Base-by-base conservation (phyloP, 30 jellyfish, hydroid and myxozoan genomes). In the Aurelia sp. region DNA sequence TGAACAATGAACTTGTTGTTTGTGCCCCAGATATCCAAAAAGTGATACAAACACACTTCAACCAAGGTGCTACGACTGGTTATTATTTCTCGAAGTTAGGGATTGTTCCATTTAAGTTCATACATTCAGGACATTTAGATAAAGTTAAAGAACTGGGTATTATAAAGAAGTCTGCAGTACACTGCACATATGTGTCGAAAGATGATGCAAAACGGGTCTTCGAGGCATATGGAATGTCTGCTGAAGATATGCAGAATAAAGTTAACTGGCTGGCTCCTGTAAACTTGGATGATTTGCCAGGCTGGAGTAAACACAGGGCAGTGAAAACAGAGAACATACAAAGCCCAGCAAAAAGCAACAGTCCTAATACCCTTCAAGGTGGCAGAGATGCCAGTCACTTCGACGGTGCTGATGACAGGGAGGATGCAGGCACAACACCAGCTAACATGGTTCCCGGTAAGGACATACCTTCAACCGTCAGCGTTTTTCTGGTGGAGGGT, bases 1-100 rank as follows among this genome's bases (percentile, higher is more conserved):
- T 94, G 65, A 90, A 92, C 44, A 77, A 47, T 6, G 96, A 85
- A 10, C n/a, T 57, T 6, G 82, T 94, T 68, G 97, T 94, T 31
- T 94, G 99, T 79, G 97, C 99, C 16, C 99, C 99, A n/a, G 99
- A 94, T 73, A 93, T 94, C 53, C 99, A 94, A 73, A 89, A 84
- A 64, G 99, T 94, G 13, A 87, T 94, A 57, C 99, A 94, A 76
- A 81, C 96, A 16, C 94, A 89, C 58, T 94, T 94, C 83, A 86
- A 94, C 70, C 99, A 94, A 79, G 99, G 99, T 4, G 99, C 99
- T 9, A 90, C 99, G 9, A 89, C 91, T 20, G 99, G 99, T 41
- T 94, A 94, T 76, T 94, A 94, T 31, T 94, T 94, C 76, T 74
- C 99, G 15, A 94, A 94, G 79, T 85, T 94, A 59, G 99, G 99